Conservation (phyloP, 2,797 vertebrate species). For the Carduelis carduelis region DNA sequence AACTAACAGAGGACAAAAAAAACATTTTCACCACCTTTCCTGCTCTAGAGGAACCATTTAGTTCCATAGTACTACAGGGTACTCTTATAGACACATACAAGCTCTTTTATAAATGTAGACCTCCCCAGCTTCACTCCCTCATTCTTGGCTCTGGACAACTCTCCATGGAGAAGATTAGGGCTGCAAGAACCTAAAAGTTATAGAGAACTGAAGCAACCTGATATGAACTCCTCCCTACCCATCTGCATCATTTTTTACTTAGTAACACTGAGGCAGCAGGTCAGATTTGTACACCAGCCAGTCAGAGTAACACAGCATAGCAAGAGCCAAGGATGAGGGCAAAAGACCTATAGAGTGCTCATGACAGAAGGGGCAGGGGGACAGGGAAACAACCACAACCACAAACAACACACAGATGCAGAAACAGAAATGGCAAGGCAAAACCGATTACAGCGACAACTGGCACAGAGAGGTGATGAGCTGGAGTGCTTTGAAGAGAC, state of each 20-base stretch:
- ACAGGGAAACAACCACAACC: neutral
- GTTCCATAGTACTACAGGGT: neutral
- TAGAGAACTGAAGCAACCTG: neutral
- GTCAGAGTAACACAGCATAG: neutral
- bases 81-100: neutral
- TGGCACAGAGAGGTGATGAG: neutral
- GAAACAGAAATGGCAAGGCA: neutral
- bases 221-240: neutral
- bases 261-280: neutral
- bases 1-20: neutral
- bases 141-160: neutral
- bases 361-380: rapidly evolving
- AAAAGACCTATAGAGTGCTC: neutral
- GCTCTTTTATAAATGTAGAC: neutral
- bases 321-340: neutral
- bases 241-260: neutral
- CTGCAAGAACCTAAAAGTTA: neutral
- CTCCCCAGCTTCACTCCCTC: neutral
- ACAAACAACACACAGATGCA: neutral
- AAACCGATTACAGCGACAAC: neutral
- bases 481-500: neutral
- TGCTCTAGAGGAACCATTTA: neutral
- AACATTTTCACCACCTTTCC: neutral
- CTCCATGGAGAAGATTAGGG: neutral
- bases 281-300: neutral